Evolutionary conservation across 2,113 vertebrate genomes (phyloP), one percentile per base, ranked within the genome.

Genomic region (Mellivora capensis): DNA sequence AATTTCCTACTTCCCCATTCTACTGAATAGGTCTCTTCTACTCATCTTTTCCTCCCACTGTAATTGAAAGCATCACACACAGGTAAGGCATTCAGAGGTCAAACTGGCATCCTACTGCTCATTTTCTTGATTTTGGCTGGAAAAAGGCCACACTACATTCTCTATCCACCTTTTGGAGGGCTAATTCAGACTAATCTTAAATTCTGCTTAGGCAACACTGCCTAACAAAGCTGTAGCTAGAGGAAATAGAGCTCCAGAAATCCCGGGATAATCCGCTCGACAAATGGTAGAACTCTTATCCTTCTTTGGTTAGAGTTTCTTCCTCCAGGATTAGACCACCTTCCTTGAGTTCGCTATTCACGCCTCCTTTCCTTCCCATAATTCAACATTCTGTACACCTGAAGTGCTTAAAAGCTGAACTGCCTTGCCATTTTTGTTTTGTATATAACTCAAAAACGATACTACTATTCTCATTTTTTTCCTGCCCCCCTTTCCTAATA

Each of bases 1-100:
- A 61, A 87, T 62, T 85, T 96, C 74, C 88, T 87, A 84, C 80
- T 93, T 94, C 69, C 86, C 18, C 29, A 83, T 52, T 39, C 20
- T 37, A 97, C 1, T 37, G 39, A 95, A 82, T 31, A n/a, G 20
- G 42, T 84, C 47, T 76, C 71, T 84, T 37, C 23, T 49, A 52
- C 27, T 49, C 37, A 64, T 44, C 54, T 27, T 85, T 59, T 74
- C 17, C 31, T 80, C 29, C 74, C 13, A 31, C 31, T 54, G 88
- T 69, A 67, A 81, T 31, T 42, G 14, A 14, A 77, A 89, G 52
- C 49, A 93, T 85, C 77, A 87, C 69, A 93, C 34, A 83, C 25
- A 86, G 4, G 27, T 44, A 83, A 69, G 47, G 20, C 69, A 90
- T 42, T 79, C 93, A 94, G 49, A 90, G 42, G 69, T 80, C 88